These are phyloP conservation scores for Pogoniulus pusillus DNA, from an alignment of 2,797 vertebrate genomes.

Conservation along the genomic window DNA sequence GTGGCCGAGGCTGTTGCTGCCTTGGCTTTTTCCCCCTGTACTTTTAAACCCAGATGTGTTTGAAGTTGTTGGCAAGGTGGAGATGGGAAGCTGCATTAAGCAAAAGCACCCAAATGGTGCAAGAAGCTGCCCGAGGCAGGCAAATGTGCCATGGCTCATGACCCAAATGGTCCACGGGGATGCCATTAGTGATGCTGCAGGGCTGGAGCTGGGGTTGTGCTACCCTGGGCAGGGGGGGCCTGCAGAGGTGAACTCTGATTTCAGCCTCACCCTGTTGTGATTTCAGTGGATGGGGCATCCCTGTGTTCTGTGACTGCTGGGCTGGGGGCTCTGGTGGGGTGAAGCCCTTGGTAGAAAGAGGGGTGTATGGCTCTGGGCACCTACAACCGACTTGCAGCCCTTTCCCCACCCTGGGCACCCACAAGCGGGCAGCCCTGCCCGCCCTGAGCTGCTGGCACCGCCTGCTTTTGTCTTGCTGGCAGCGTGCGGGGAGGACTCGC, in stretches of 20 bases:
- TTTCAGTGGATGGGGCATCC: not conserved
- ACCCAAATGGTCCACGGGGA: not conserved
- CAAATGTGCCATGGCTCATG: fast-evolving
- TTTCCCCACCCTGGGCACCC: not conserved
- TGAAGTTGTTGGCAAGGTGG: not conserved
- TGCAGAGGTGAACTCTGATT: not conserved
- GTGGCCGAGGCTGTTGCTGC: not conserved
- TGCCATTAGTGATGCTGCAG: fast-evolving
- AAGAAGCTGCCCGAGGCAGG: not conserved
- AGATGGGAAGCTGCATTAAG: not conserved
- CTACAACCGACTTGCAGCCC: fast-evolving
- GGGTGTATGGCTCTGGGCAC: not conserved
- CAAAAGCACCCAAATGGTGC: fast-evolving
- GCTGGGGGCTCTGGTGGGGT: not conserved
- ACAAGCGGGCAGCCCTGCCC: not conserved
- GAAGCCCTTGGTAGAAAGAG: not conserved
- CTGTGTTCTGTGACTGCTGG: fast-evolving
- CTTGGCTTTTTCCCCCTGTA: not conserved
- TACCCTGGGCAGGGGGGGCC: not conserved
- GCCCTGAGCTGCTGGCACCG: not conserved
- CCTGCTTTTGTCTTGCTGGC: conserved; percentile 29
- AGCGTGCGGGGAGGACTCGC: not conserved
- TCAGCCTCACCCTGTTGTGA: fast-evolving
- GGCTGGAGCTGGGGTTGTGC: not conserved
- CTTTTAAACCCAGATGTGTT: not conserved